Evolutionary conservation across 2,113 vertebrate genomes (phyloP), one percentile per base, ranked within the genome.

Genomic region (Athene cunicularia): DNA sequence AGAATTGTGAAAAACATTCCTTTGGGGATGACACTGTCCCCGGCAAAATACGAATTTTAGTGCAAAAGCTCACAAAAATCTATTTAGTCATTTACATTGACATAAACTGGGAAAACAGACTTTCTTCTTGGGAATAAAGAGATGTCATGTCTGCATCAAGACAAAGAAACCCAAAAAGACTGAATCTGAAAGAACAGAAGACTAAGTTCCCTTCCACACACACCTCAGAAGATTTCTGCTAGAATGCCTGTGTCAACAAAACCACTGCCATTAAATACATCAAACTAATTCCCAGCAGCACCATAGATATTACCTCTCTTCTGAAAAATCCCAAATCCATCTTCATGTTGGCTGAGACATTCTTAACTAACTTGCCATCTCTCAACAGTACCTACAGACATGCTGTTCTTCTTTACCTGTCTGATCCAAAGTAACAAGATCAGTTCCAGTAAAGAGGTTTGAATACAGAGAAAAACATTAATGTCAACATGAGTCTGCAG

Each of bases 1-100:
- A 96, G 70, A 76, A 74, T 74, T 33, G 66, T 93, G 89, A 93
- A 86, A 91, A 96, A 76, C 9, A 5, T 24, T 82, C 62, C 80
- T 89, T 62, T 90, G 77, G 84, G 83, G 45, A 87, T n/a, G 45
- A 85, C 23, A 53, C 24, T 43, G 53, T 73, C 86, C 58, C 84
- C 63, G 86, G 15, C 67, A 73, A 96, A 79, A 79, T 55, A 93
- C 3, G 33, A 75, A 84, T 89, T 79, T 72, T 91, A 86, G 26
- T 49, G 43, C 24, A 79, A 95, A 93, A 85, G 49, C 55, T 74
- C 80, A 76, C 33, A 86, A 79, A 88, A 89, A 91, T 75, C 88
- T 81, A 52, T 76, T 95, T 24, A 58, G 76, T 43, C 49, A 80
- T 53, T 89, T 87, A 53, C 53, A 73, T 64, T 81, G 43, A 89